Base-by-base conservation (phyloP, 2,888 invertebrate genomes). In the Drosophila colorata region DNA sequence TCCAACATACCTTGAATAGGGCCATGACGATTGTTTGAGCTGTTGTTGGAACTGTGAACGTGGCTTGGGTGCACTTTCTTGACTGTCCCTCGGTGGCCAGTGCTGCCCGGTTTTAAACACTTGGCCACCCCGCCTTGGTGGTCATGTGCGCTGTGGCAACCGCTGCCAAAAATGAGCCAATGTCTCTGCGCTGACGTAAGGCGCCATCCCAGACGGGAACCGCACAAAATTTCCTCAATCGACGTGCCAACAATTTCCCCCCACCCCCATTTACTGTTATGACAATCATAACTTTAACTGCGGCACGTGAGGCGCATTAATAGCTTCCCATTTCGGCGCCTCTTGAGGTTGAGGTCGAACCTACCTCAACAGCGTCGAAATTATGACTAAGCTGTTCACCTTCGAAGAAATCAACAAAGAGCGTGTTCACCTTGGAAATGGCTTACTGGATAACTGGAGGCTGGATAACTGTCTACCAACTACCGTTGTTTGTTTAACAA, bases 231-330 rank as follows among this genome's bases (percentile, higher is more conserved):
- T 90, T 75, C 87, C 74, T 72, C 77, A 88, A 59, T 63, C 58
- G 61, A 90, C 90, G 91, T 90, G 91, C 90, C 90, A 78, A 72
- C 61, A 55, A 72, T 44, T 57, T 23, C 8, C 18, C 13, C 43
- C 57, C 31, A 31, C 2, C 11, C 31, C 31, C 13, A 13, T 13
- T 33, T 33, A 11, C 33, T 4, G 13, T 33, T 80, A 86, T 86
- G 64, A 60, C 57, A 83, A 69, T 80, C 57, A 83, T 83, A 88
- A 87, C 59, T 73, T 65, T 65, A 63, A 60, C 28, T 56, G 43
- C 4, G 58, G 28, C 55, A 88, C 83, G 88, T 83, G 83, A 69
- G 35, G 1, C 1, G 88, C 74, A 70, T 88, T 69, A 65, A 64
- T 60, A 9, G 49, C 35, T 47, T 69, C 63, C 73, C 69, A 65